phyloP scores from a whole-genome alignment of 1,140 invertebrate genomes.

The Melanaphis sacchari region DNA sequence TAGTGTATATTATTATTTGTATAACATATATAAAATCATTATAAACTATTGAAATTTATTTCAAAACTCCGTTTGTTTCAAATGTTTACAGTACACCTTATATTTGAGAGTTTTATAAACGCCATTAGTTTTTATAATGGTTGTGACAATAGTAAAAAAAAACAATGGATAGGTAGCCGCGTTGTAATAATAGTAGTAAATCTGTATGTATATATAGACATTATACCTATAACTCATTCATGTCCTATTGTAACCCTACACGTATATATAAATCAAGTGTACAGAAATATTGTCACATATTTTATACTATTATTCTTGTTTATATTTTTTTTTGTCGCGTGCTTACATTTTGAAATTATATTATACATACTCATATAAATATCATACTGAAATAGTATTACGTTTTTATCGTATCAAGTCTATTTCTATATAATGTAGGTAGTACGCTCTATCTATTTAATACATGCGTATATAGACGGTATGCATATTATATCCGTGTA shows the following conservation, averaged over 20 bases:
- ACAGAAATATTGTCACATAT: neutral
- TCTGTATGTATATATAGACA: neutral
- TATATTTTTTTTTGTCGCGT: neutral
- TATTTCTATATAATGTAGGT: neutral
- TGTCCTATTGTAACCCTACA: neutral
- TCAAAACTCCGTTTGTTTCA: neutral
- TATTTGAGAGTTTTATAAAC: neutral
- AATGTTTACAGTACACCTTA: neutral
- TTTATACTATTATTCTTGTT: neutral
- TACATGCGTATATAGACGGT: no score
- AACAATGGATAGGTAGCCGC: neutral
- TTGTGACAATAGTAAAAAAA: neutral
- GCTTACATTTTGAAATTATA: neutral
- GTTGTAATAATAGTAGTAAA: constrained; percentile 4
- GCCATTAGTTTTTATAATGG: neutral
- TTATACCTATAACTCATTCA: neutral
- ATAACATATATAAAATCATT: neutral
- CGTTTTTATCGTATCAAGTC: neutral
- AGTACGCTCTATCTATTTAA: neutral
- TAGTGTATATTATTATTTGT: neutral
- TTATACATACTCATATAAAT: neutral
- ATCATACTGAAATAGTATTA: neutral
- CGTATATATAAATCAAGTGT: neutral
- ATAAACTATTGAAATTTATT: neutral
- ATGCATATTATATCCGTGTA: neutral